Base-by-base conservation (phyloP, 2,113 vertebrate genomes). In the Motacilla alba region DNA sequence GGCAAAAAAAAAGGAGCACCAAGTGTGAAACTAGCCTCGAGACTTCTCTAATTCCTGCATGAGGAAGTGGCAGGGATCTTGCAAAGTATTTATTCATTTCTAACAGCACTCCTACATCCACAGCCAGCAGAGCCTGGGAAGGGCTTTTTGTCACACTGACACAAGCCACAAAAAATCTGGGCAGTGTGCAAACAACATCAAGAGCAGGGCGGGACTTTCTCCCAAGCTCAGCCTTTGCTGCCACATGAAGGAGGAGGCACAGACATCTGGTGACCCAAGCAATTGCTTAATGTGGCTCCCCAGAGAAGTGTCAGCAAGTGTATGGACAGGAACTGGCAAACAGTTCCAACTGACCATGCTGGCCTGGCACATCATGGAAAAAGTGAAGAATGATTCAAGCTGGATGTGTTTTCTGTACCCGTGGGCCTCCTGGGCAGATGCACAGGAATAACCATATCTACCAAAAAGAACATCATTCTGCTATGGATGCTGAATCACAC, bases 41-140 rank as follows among this genome's bases (percentile, higher is more conserved):
- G 62, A 79, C n/a, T 53, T 49, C 80, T 90, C 39, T 21, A 47
- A 62, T 26, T 84, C 52, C 66, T 75, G 33, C 53, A 20, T 6
- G 28, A 91, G 18, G 27, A 78, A 63, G 52, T 31, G 37, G 47
- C 31, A 76, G 15, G 18, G 35, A 76, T 26, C 47, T 56, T 56
- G 59, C 31, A 78, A 62, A 78, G 47, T 44, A 39, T 70, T 44
- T 89, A 30, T 33, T 62, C 15, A 23, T n/a, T 50, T 87, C 35
- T 67, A 35, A 28, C 31, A 46, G 63, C 0, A 0, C 30, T 83
- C 56, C 50, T 44, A 37, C 14, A 37, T 9, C 30, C 2, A 1
- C 53, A 94, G 83, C 76, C 56, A 46, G 20, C 37, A 88, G 44
- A 68, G 41, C 27, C 46, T 39, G 7, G 49, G 23, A 90, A 83